A percentile compares a stretch with the other conserved stretches of the same genome.
Evolutionary conservation across 2,113 vertebrate genomes (phyloP).

Genomic region (Ailuropoda melanoleuca): DNA sequence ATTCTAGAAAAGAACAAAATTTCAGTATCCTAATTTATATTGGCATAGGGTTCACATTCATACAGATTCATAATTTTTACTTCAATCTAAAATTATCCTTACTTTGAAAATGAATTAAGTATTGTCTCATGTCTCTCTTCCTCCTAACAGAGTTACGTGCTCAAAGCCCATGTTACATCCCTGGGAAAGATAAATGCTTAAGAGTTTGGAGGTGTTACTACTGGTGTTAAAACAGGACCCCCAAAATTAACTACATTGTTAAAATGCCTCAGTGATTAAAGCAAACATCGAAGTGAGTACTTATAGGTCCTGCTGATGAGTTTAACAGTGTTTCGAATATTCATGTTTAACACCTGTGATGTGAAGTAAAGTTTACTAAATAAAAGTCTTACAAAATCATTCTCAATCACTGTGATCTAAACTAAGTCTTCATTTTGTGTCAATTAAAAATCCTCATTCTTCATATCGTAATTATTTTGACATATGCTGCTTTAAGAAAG

Average conservation of each 20-base stretch:
- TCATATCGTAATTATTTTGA: conserved; percentile 30
- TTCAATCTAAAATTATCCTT: background rate
- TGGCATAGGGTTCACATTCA: background rate
- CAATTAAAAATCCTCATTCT: conserved; percentile 6
- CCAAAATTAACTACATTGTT: conserved; percentile 42
- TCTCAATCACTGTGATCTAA: background rate
- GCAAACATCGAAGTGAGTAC: background rate
- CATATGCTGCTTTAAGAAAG: conserved; percentile 26
- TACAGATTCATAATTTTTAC: background rate
- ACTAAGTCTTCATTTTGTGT: background rate
- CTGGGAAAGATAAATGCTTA: background rate
- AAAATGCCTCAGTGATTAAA: conserved; percentile 41
- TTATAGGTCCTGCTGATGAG: conserved; percentile 20
- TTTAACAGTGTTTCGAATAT: conserved; percentile 33
- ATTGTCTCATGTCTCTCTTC: background rate
- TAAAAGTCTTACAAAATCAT: conserved; percentile 27
- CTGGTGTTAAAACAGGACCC: background rate
- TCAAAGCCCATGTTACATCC: background rate
- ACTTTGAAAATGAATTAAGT: background rate
- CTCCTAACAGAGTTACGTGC: background rate
- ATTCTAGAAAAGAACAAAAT: background rate
- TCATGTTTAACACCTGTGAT: background rate
- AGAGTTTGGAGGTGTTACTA: background rate
- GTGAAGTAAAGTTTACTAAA: conserved; percentile 40
- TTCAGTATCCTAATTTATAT: background rate